These are phyloP conservation scores for Clangula hyemalis DNA, from an alignment of 2,797 vertebrate species.

Conservation along the genomic window DNA sequence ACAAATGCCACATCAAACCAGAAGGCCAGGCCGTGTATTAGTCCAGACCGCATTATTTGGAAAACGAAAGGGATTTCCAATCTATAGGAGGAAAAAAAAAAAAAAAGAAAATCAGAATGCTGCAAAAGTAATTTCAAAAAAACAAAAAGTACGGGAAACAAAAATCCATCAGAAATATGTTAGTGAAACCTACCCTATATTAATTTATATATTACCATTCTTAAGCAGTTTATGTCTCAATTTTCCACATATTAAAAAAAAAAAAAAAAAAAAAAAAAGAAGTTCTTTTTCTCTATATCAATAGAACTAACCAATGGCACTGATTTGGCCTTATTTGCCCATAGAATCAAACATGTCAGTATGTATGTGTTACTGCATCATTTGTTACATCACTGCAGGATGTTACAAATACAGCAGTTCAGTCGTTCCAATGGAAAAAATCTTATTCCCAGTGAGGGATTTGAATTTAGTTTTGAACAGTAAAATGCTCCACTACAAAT, in stretches of 20 bases:
- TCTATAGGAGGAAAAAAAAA: slow-evolving; percentile 59
- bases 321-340: not conserved
- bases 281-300: not conserved
- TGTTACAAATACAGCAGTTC: not conserved
- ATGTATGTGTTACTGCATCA: not conserved
- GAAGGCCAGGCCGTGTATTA: slow-evolving; percentile 85
- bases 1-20: slow-evolving; percentile 87
- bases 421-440: not conserved
- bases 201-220: not conserved
- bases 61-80: slow-evolving; percentile 87
- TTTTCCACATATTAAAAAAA: not conserved
- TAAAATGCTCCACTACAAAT: not conserved
- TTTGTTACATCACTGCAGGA: not conserved
- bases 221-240: not conserved
- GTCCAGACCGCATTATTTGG: slow-evolving; percentile 81
- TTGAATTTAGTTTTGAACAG: not conserved
- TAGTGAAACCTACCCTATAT: not conserved
- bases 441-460: not conserved
- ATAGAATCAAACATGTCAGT: not conserved
- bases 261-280: not conserved
- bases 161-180: not conserved
- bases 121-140: not conserved
- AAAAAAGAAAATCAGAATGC: not conserved
- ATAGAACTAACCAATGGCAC: not conserved
- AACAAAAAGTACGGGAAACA: not conserved